Conservation (phyloP, 2,888 invertebrate genomes). For the Glaucopsyche alexis region DNA sequence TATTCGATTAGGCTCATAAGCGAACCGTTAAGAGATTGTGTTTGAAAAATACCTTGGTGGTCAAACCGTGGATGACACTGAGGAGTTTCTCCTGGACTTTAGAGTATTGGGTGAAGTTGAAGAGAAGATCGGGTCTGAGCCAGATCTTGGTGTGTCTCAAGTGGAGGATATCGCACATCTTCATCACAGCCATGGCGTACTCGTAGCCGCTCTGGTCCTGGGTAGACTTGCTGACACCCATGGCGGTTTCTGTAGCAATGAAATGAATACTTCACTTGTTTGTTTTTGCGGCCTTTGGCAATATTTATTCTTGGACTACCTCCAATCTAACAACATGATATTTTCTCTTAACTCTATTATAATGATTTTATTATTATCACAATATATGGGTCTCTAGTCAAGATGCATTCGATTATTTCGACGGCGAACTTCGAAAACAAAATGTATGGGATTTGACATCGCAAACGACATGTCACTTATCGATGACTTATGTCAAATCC, state of each 20-base stretch:
- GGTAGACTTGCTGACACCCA: constrained; percentile 91
- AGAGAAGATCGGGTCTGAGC: constrained; percentile 87
- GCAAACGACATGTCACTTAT: too few species aligned
- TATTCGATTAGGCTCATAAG: not conserved
- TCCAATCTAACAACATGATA: too few species aligned
- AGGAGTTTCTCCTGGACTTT: constrained; percentile 87
- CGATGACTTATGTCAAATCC: too few species aligned
- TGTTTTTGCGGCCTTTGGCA: not conserved
- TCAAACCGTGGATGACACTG: constrained; percentile 88
- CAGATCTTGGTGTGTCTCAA: constrained; percentile 89
- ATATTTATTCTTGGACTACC: too few species aligned
- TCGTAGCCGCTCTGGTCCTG: constrained; percentile 90
- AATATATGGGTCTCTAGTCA: too few species aligned
- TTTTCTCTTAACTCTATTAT: too few species aligned
- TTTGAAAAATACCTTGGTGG: constrained; percentile 82
- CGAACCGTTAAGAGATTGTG: not conserved
- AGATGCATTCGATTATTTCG: too few species aligned
- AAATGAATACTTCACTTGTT: not conserved
- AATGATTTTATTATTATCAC: too few species aligned
- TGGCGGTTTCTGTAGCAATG: constrained; percentile 85
- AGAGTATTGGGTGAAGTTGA: constrained; percentile 87
- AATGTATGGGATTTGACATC: too few species aligned
- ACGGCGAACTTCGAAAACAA: too few species aligned
- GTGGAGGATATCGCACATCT: constrained; percentile 92
- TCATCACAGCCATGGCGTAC: constrained; percentile 93